Evolutionary conservation across 2,797 vertebrate species (phyloP), one percentile per base, ranked within the genome.

Genomic region (Chanos chanos): DNA sequence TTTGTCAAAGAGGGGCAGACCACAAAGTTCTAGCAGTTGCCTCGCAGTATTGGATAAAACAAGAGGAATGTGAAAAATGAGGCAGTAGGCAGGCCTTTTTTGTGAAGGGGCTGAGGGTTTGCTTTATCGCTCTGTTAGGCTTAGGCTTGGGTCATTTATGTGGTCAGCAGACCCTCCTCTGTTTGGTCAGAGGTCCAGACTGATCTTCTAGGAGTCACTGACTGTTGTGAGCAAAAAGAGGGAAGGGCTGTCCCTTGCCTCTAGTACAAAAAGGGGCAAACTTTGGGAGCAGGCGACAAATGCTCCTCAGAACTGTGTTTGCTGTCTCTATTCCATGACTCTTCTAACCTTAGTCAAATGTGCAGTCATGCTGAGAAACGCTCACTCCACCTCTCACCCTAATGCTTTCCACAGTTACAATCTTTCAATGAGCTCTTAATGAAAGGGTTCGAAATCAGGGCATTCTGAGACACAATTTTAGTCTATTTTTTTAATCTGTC

Each of bases 381-480:
- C 16, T 18, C 10, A 22, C 3, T 15, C 6, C 30, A 33, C 28
- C 30, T 48, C 33, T 7, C 4, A 9, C 7, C n/a, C 41, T 31
- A 24, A 24, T 9, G 36, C 36, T 40, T 54, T 68, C 57, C 61
- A 58, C 39, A 37, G 10, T 57, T 49, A 64, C 41, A 68, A 25
- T 55, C 19, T 39, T 34, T 30, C 13, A 9, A 31, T 16, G 60
- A 30, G 45, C 41, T 33, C 45, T 34, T 39, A 12, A 47, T 47
- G 39, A 24, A 18, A 37, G 28, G 53, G 40, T 34, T 21, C 30
- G 33, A 44, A 18, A 8, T 34, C 10, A 47, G 43, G 60, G 43
- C 45, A 21, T 22, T 39, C 33, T 18, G 12, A 18, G 6, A 25
- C 16, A 53, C 31, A 9, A 31, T 15, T 47, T 18, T 31, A 4